Percentiles rank a stretch among this genome's conserved stretches.
These are phyloP conservation scores for Nasonia giraulti DNA, from an alignment of 1,140 invertebrate genomes.

Conservation along the genomic window DNA sequence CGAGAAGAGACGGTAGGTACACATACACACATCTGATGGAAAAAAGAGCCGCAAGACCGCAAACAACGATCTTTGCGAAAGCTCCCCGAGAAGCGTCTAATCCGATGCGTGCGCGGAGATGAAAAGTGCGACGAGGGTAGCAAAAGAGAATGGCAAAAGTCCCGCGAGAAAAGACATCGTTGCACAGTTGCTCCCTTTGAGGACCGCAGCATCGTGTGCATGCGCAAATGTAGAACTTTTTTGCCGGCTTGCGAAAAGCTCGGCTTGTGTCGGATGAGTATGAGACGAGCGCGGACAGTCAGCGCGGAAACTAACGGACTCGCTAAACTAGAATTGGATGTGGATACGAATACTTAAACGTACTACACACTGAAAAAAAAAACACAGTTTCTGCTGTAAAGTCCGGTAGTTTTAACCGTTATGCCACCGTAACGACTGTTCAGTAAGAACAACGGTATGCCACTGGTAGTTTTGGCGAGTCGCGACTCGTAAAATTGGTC, in stretches of 20 bases:
- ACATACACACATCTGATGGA: not conserved
- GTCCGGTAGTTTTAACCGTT: no score
- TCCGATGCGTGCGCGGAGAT: constrained; percentile 47
- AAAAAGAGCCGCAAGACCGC: not conserved
- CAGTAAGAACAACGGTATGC: no score
- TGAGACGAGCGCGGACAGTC: not conserved
- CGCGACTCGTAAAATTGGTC: no score
- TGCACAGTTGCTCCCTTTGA: no score
- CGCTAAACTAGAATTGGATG: constrained; percentile 42
- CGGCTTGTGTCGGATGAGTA: constrained; percentile 6
- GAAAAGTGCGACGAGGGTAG: constrained; percentile 45
- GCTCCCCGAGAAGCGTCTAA: constrained; percentile 33
- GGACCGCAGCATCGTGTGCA: constrained; percentile 1
- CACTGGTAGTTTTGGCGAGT: no score
- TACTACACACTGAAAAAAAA: no score
- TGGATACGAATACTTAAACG: no score
- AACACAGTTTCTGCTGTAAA: no score
- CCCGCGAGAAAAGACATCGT: constrained; percentile 39
- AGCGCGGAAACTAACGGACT: constrained; percentile 11
- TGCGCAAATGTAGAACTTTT: constrained; percentile 53
- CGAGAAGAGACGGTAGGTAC: not conserved
- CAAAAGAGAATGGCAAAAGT: constrained; percentile 48
- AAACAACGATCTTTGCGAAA: constrained; percentile 42
- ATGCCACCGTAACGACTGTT: no score
- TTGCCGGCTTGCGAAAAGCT: not conserved